Evolutionary conservation across 1,140 invertebrate genomes (phyloP).

Genomic region (Rhynchophorus ferrugineus): DNA sequence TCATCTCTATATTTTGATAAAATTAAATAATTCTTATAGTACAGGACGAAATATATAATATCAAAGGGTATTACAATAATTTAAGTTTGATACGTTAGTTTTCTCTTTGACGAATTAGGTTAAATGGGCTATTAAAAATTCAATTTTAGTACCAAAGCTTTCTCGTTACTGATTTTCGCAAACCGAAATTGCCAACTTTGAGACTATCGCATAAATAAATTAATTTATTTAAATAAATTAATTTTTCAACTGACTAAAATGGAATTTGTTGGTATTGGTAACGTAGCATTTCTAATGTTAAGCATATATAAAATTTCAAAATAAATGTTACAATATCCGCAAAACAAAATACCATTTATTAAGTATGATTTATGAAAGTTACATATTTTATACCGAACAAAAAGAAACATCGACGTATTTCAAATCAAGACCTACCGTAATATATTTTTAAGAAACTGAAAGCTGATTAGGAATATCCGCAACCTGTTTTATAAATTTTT

Average conservation of each 20-base stretch:
- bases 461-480: background rate
- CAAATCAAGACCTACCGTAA: background rate
- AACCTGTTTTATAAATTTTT: background rate
- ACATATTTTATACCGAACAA: no score
- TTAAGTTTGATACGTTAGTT: background rate
- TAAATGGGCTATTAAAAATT: background rate
- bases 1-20: no score
- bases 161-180: background rate
- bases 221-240: background rate
- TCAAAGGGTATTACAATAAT: no score
- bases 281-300: no score
- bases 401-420: no score
- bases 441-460: conserved; percentile 3
- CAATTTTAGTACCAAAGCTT: background rate
- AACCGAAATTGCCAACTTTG: background rate
- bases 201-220: background rate
- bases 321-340: no score
- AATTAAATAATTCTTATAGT: no score
- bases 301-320: no score
- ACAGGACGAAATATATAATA: no score
- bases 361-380: no score
- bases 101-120: background rate
- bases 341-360: no score
- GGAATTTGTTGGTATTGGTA: no score
- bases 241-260: background rate